These are phyloP conservation scores for Dorcus parallelipipedus DNA, from an alignment of 2,888 invertebrate genomes.

Conservation along the genomic window DNA sequence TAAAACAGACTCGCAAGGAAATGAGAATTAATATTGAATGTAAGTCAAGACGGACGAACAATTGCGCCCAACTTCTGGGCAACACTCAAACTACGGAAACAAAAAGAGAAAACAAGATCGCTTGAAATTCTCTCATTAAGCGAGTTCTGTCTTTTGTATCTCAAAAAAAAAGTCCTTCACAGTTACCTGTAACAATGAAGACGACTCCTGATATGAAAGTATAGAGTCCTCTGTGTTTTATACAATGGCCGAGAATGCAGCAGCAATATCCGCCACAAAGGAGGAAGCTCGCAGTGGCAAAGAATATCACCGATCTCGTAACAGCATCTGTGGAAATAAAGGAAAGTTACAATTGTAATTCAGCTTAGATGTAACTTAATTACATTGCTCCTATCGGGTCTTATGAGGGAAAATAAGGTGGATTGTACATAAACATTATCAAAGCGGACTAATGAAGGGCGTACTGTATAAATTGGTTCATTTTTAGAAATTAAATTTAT, in stretches of 20 bases:
- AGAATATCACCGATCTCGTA: constrained; percentile 78
- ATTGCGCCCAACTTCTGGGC: too few relatives aligned
- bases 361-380: not conserved
- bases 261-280: constrained; percentile 76
- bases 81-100: too few relatives aligned
- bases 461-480: too few relatives aligned
- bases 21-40: too few relatives aligned
- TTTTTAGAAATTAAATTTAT: too few relatives aligned
- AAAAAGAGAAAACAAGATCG: too few relatives aligned
- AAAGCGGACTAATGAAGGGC: too few relatives aligned
- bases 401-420: not conserved
- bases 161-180: not conserved
- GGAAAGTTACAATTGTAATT: not conserved
- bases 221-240: constrained; percentile 71
- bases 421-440: too few relatives aligned
- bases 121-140: too few relatives aligned
- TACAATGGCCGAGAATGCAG: constrained; percentile 77
- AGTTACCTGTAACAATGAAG: constrained; percentile 82
- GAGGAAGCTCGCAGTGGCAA: constrained; percentile 72
- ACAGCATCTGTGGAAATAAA: constrained; percentile 71
- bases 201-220: constrained; percentile 84
- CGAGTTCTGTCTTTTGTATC: not conserved
- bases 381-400: not conserved
- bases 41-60: too few relatives aligned
- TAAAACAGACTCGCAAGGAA: too few relatives aligned